These are phyloP conservation scores for Columbina picui DNA, from an alignment of 2,113 vertebrate genomes.

Conservation along the genomic window DNA sequence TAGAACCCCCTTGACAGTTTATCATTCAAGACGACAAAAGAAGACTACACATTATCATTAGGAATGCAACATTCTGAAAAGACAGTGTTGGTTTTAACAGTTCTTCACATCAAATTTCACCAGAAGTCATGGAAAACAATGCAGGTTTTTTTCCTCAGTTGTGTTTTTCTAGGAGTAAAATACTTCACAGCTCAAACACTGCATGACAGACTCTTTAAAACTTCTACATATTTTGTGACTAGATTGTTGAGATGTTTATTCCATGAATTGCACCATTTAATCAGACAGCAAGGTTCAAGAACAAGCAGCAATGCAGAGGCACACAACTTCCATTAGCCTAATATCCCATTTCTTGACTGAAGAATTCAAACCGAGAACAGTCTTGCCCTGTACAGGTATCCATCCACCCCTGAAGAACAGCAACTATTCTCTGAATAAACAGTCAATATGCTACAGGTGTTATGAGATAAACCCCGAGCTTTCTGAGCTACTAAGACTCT, in stretches of 20 bases:
- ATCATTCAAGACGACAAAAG: background rate
- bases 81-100: background rate
- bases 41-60: background rate
- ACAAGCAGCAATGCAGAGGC: background rate
- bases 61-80: background rate
- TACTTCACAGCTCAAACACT: background rate
- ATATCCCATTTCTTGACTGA: background rate
- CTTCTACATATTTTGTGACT: background rate
- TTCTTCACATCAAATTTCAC: background rate
- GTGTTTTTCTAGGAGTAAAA: background rate
- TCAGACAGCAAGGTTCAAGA: background rate
- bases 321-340: background rate
- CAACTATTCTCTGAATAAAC: background rate
- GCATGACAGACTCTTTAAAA: background rate
- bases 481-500: background rate
- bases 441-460: fast-evolving
- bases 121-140: background rate
- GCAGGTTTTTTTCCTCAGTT: background rate
- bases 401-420: background rate
- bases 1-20: background rate
- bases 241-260: background rate
- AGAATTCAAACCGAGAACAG: background rate
- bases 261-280: background rate
- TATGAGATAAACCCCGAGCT: background rate
- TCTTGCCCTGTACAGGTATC: background rate